phyloP scores from a whole-genome alignment of 2,113 vertebrate genomes.

The Chelonoidis abingdonii region DNA sequence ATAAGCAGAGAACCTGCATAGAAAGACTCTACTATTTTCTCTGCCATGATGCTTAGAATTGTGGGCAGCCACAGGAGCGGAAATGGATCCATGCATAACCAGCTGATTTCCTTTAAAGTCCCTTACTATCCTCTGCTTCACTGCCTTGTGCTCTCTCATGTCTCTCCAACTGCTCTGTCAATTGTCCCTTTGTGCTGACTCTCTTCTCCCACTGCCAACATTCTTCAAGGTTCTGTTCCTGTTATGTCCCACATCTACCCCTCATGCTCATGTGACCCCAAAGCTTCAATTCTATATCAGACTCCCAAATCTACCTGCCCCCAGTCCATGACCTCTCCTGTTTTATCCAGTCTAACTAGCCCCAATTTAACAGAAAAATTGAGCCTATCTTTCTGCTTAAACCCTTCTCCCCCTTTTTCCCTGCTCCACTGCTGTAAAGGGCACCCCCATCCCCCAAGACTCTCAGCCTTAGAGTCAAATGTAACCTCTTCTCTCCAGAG shows the following conservation, averaged over 20 bases:
- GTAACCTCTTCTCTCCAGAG: not conserved
- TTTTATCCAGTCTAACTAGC: not conserved
- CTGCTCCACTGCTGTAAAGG: not conserved
- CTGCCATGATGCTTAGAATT: not conserved
- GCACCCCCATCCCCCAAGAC: not conserved
- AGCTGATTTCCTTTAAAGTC: not conserved
- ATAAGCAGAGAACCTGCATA: not conserved
- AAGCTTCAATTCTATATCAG: not conserved
- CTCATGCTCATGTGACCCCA: not conserved
- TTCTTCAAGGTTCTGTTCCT: not conserved
- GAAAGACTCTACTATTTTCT: not conserved
- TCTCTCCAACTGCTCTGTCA: not conserved
- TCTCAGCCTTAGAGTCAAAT: not conserved
- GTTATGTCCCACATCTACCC: not conserved
- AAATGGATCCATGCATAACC: not conserved
- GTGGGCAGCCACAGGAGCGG: not conserved
- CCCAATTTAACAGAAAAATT: not conserved
- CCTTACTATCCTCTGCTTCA: not conserved
- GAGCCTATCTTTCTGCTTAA: not conserved
- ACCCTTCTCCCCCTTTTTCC: too few species aligned
- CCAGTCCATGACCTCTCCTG: not conserved
- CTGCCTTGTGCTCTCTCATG: not conserved
- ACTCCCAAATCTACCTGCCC: not conserved
- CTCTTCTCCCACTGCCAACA: not conserved
- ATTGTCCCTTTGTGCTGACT: not conserved